Evolutionary conservation across 1,140 invertebrate species (phyloP).

Genomic region (Ips nitidus): DNA sequence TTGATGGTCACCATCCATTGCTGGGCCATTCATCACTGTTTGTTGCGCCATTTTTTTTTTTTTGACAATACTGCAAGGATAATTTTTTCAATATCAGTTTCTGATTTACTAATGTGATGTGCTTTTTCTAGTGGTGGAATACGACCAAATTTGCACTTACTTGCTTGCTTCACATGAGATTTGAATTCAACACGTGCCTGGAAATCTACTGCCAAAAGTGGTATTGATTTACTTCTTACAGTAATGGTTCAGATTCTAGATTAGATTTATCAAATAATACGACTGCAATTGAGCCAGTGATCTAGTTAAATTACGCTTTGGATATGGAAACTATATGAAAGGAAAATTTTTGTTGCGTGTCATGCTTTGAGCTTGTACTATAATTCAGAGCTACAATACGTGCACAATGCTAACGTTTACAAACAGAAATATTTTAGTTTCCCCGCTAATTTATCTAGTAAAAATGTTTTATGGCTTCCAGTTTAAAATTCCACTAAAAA

Average conservation of each 20-base stretch:
- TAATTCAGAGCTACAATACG: conserved; percentile 8
- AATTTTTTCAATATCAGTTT: conserved; percentile 4
- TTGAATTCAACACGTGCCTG: no score
- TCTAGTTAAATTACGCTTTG: not conserved
- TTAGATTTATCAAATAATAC: no score
- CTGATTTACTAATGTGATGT: not conserved
- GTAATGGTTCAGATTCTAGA: no score
- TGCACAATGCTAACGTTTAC: not conserved
- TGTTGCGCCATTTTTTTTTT: conserved; percentile 30
- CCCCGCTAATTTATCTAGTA: not conserved
- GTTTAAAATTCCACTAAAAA: no score
- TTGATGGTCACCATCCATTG: conserved; percentile 12
- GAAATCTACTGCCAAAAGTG: no score
- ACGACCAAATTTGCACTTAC: no score
- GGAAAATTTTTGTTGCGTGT: conserved; percentile 9
- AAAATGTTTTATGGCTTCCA: no score
- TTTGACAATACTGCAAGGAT: conserved; percentile 11
- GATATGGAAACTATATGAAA: not conserved
- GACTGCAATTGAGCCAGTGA: not conserved
- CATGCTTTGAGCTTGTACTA: conserved; percentile 3
- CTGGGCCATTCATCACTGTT: conserved; percentile 27
- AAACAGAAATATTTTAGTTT: not conserved
- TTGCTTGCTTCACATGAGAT: no score
- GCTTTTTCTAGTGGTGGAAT: no score
- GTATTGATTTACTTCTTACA: no score